A percentile compares a stretch with the other conserved stretches of the same genome.
Conservation (phyloP, 1,140 invertebrate species). For the Aphelinus atriplicis region DNA sequence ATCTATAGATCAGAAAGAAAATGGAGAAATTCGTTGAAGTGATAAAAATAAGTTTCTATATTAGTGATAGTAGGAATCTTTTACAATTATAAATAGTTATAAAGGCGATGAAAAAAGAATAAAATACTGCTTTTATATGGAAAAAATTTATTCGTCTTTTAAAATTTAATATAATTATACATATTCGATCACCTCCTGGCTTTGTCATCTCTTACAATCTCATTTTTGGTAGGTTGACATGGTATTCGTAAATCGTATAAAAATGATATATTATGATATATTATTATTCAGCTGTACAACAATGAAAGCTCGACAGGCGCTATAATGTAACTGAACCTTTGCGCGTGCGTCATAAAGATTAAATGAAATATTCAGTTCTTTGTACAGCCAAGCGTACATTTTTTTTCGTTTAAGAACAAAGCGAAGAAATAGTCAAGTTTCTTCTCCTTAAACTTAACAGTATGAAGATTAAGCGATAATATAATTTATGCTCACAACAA, state of each 20-base stretch:
- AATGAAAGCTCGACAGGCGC: slow-evolving; percentile 30
- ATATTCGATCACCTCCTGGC: slow-evolving; percentile 27
- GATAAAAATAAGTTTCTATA: slow-evolving; percentile 12
- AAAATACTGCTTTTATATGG: slow-evolving; percentile 33
- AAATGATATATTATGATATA: slow-evolving; percentile 36
- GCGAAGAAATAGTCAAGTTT: slow-evolving; percentile 3
- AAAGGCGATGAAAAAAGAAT: slow-evolving; percentile 27
- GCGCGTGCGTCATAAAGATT: slow-evolving; percentile 17
- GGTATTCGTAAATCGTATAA: slow-evolving; percentile 37
- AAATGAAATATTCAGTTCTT: slow-evolving; percentile 36
- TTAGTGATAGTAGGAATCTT: slow-evolving; percentile 26
- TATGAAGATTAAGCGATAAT: slow-evolving; percentile 6
- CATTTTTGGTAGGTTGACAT: slow-evolving; percentile 34
- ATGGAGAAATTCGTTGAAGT: not conserved
- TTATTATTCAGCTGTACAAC: slow-evolving; percentile 36
- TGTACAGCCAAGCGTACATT: slow-evolving; percentile 29
- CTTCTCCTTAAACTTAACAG: slow-evolving; percentile 12
- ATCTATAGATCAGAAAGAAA: too few species aligned
- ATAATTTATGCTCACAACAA: slow-evolving; percentile 22
- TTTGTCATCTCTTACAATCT: slow-evolving; percentile 34
- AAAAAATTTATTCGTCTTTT: slow-evolving; percentile 37
- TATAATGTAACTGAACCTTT: slow-evolving; percentile 16
- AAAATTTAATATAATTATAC: slow-evolving; percentile 39
- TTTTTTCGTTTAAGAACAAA: slow-evolving; percentile 15
- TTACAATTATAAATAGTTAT: slow-evolving; percentile 19